These are phyloP conservation scores for Tricholaema leucomelas DNA, from an alignment of 2,113 vertebrate genomes.

Conservation along the genomic window DNA sequence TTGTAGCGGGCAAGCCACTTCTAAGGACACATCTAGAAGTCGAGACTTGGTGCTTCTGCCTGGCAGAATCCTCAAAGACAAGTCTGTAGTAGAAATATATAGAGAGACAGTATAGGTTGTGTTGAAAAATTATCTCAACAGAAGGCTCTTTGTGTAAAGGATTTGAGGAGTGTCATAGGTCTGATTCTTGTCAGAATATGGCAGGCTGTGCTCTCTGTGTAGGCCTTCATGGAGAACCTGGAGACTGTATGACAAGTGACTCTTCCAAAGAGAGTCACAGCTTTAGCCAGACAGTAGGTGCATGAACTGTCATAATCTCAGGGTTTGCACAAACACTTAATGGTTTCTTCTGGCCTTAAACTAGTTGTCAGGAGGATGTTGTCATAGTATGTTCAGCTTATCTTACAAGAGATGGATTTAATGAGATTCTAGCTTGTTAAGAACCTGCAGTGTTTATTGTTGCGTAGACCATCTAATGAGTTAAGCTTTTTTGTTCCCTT, in stretches of 20 bases:
- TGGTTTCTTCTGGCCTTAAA: background rate
- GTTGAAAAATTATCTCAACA: background rate
- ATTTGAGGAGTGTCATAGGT: background rate
- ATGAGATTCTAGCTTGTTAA: background rate
- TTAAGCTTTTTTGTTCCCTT: background rate
- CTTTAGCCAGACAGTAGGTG: background rate
- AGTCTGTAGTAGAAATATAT: background rate
- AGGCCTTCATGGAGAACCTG: background rate
- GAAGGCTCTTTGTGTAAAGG: background rate
- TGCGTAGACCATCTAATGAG: background rate
- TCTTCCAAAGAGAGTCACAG: background rate
- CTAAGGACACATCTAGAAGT: background rate
- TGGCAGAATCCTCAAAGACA: background rate
- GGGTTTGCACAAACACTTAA: fast-evolving
- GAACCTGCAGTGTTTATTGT: background rate
- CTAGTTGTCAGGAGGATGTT: background rate
- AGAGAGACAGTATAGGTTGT: background rate
- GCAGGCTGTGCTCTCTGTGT: background rate
- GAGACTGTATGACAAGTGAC: background rate
- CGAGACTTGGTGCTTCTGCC: background rate
- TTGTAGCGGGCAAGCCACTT: background rate
- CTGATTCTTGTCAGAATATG: background rate
- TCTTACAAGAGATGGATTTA: background rate
- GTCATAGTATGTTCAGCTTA: background rate
- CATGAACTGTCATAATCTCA: background rate